Conservation (phyloP, 2,888 invertebrate species). For the Punctoribates punctum region DNA sequence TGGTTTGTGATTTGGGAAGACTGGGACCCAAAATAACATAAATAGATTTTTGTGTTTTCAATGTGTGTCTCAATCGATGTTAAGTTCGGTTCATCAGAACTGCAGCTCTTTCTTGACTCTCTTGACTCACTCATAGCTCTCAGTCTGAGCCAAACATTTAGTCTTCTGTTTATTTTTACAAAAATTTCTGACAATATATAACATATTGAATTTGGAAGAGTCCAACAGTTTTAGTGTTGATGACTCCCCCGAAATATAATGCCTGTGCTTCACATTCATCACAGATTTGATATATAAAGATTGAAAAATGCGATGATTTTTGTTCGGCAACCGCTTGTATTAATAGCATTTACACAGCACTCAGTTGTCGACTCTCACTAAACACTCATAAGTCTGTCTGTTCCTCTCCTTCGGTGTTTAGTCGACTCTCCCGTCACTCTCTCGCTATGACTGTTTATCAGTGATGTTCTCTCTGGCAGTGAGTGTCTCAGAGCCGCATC, state of each 20-base stretch:
- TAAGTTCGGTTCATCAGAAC: not conserved
- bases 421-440: not conserved
- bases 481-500: no score
- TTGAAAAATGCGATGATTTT: slow-evolving; percentile 2
- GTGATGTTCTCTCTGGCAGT: not conserved
- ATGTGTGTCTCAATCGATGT: slow-evolving; percentile 14
- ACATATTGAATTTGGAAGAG: not conserved
- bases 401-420: not conserved
- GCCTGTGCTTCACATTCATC: not conserved
- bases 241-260: slow-evolving; percentile 12
- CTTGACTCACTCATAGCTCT: not conserved
- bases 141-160: not conserved
- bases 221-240: not conserved
- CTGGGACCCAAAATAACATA: slow-evolving; percentile 11
- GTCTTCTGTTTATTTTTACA: slow-evolving; percentile 7
- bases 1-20: slow-evolving; percentile 6
- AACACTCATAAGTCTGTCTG: not conserved
- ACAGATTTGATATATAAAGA: slow-evolving; percentile 1
- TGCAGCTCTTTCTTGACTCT: not conserved
- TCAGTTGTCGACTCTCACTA: not conserved
- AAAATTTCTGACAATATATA: not conserved
- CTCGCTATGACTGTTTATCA: not conserved
- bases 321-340: slow-evolving; percentile 19
- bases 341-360: not conserved
- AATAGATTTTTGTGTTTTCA: slow-evolving; percentile 6